phyloP scores from a whole-genome alignment of 2,888 invertebrate species.

The Euphydryas editha region DNA sequence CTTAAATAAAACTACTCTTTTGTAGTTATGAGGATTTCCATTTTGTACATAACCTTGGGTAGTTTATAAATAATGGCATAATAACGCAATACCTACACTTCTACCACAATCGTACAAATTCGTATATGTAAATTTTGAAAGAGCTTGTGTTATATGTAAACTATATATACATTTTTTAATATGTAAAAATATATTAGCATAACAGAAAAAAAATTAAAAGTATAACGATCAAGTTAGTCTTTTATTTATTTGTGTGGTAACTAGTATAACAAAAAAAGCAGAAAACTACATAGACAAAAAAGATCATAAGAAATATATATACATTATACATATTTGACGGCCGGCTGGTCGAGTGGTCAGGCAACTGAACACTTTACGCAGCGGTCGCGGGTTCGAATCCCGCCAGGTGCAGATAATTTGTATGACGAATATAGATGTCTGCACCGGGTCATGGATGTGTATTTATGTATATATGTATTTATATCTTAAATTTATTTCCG shows the following conservation, averaged over 20 bases:
- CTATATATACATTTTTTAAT: slow-evolving; percentile 10
- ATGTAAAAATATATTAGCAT: slow-evolving; percentile 19
- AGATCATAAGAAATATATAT: too few relatives aligned
- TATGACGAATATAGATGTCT: too few relatives aligned
- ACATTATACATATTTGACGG: too few relatives aligned
- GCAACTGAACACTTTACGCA: too few relatives aligned
- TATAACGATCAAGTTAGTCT: slow-evolving; percentile 18
- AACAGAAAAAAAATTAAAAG: slow-evolving; percentile 27
- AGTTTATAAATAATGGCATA: background rate
- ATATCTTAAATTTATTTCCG: too few relatives aligned
- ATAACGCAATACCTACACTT: background rate
- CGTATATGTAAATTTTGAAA: slow-evolving; percentile 6
- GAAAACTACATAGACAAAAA: too few relatives aligned
- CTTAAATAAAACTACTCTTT: background rate
- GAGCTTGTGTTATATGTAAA: slow-evolving; percentile 20
- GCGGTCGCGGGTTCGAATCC: too few relatives aligned
- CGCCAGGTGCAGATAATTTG: too few relatives aligned
- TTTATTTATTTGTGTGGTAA: slow-evolving; percentile 13
- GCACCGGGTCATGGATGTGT: too few relatives aligned
- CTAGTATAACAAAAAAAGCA: background rate
- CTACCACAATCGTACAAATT: slow-evolving; percentile 1
- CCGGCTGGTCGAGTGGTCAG: too few relatives aligned
- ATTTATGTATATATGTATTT: too few relatives aligned
- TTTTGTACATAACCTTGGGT: slow-evolving; percentile 3
- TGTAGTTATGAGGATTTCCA: background rate